phyloP scores from a whole-genome alignment of 2,888 invertebrate species.

The Tetrapedia diversipes region DNA sequence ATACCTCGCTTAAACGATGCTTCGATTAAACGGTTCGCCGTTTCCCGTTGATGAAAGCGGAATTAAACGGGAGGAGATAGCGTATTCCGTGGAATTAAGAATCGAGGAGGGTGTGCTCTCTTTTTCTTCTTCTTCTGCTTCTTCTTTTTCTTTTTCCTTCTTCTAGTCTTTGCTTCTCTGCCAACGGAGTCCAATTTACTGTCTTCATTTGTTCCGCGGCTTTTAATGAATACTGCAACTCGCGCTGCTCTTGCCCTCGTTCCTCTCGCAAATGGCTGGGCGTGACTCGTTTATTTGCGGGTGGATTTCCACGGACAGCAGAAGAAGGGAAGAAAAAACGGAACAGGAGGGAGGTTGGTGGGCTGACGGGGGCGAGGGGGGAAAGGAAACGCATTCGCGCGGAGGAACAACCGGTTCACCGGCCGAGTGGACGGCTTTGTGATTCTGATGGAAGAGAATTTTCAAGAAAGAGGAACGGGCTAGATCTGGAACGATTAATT shows the following conservation, averaged over 20 bases:
- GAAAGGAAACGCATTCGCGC: conserved; percentile 45
- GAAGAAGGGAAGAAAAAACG: conserved; percentile 16
- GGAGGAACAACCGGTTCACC: conserved; percentile 47
- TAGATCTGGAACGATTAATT: conserved; percentile 56
- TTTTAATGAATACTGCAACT: conserved; percentile 58
- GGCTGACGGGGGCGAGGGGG: background rate
- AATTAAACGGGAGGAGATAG: conserved; percentile 16
- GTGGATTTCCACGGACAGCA: conserved; percentile 54
- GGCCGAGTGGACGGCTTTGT: conserved; percentile 56
- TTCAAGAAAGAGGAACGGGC: conserved; percentile 34
- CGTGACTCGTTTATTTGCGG: conserved; percentile 68
- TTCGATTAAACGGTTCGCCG: conserved; percentile 15
- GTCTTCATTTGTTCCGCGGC: conserved; percentile 49
- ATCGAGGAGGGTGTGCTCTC: conserved; percentile 11
- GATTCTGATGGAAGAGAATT: conserved; percentile 55
- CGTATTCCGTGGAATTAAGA: conserved; percentile 36
- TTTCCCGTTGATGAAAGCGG: conserved; percentile 4
- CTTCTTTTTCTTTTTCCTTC: background rate
- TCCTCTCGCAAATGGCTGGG: conserved; percentile 64
- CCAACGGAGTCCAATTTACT: conserved; percentile 44
- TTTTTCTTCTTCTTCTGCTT: background rate
- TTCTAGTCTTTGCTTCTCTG: conserved; percentile 12
- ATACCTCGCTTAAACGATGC: conserved; percentile 27
- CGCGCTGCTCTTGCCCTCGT: conserved; percentile 41
- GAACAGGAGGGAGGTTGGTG: background rate